phyloP scores from a whole-genome alignment of 2,797 vertebrate species.

The Neopelma chrysocephalum region DNA sequence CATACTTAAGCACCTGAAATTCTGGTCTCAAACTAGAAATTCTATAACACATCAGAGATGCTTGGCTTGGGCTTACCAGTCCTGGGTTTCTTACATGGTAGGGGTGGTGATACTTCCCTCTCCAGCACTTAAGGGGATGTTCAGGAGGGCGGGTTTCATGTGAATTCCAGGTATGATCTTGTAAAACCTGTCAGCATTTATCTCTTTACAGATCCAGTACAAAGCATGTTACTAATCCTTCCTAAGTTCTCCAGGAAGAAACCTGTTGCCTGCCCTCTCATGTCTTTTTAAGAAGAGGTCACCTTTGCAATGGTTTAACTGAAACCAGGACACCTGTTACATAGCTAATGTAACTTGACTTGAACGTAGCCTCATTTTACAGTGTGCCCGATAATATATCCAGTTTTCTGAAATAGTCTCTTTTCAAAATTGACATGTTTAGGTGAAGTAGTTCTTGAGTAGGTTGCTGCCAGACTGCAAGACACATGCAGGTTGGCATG shows the following conservation, averaged over 20 bases:
- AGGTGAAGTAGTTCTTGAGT: neutral
- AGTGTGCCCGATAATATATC: neutral
- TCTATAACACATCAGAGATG: neutral
- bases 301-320: neutral
- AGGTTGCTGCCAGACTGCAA: neutral
- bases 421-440: neutral
- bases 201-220: neutral
- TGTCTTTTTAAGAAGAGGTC: neutral
- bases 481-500: neutral
- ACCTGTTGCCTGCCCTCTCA: neutral
- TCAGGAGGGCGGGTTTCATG: neutral
- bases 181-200: neutral
- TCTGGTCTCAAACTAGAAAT: neutral
- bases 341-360: neutral
- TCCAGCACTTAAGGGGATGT: neutral
- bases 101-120: neutral
- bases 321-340: neutral
- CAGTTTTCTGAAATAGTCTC: neutral
- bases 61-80: neutral
- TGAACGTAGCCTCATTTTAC: neutral
- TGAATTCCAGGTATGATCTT: neutral
- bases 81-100: fast-evolving
- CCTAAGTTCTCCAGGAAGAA: neutral
- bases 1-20: neutral
- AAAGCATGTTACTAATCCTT: neutral